Evolutionary conservation across 2,797 vertebrate species (phyloP).

Genomic region (Ptychadena robeensis): DNA sequence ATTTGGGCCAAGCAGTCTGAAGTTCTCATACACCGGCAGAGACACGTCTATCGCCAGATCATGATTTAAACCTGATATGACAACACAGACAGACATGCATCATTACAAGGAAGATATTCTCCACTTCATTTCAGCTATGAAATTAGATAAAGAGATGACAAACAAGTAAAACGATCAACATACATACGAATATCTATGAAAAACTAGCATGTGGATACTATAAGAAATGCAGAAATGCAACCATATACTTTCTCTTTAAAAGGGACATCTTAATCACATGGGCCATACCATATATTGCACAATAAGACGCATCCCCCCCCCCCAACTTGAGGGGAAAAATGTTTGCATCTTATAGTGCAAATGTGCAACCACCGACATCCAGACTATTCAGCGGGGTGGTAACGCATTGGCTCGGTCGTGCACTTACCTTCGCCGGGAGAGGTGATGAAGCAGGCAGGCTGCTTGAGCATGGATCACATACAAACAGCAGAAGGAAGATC

Average conservation of each 20-base stretch:
- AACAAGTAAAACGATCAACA: neutral
- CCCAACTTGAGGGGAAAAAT: too few relatives aligned
- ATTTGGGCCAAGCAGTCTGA: slow-evolving; percentile 68
- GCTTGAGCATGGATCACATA: too few relatives aligned
- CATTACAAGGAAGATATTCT: neutral
- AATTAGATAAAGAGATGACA: neutral
- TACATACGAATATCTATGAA: neutral
- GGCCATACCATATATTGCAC: too few relatives aligned
- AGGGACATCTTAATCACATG: too few relatives aligned
- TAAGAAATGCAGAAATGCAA: neutral
- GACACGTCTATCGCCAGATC: slow-evolving; percentile 83
- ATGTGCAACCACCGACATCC: too few relatives aligned
- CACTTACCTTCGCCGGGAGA: too few relatives aligned
- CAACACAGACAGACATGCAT: neutral
- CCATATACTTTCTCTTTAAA: neutral
- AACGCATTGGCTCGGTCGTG: too few relatives aligned
- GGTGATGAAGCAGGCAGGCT: too few relatives aligned
- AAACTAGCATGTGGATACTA: neutral
- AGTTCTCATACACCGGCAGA: slow-evolving; percentile 78
- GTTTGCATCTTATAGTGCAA: too few relatives aligned
- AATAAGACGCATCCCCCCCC: too few relatives aligned
- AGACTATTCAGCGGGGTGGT: too few relatives aligned
- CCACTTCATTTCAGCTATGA: neutral
- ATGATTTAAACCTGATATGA: slow-evolving; percentile 84
- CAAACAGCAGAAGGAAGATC: too few relatives aligned